Percentiles rank a stretch among this genome's conserved stretches.
Conservation (phyloP, 2,888 invertebrate species). For the Lepidocyrtinus sp. region DNA sequence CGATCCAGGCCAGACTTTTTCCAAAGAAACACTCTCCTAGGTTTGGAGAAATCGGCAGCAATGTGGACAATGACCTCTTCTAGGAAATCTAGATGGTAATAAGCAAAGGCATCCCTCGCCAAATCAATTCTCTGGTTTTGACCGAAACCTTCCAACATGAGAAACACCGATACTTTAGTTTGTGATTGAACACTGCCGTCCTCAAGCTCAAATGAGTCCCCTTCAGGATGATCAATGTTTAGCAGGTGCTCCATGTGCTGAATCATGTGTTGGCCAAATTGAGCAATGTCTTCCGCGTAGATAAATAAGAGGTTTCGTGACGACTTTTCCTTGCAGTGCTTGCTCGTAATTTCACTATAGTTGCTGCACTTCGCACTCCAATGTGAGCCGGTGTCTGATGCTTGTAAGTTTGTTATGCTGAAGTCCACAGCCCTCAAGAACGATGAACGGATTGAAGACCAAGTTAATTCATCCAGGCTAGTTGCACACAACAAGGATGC, state of each 20-base stretch:
- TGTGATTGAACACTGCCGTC: neutral
- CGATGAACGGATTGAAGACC: neutral
- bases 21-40: neutral
- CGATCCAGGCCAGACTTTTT: neutral
- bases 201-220: neutral
- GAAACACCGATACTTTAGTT: neutral
- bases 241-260: neutral
- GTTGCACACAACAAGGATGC: neutral
- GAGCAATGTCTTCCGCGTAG: neutral
- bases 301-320: neutral
- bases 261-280: neutral
- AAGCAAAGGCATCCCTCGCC: neutral
- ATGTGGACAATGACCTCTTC: neutral
- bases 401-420: neutral
- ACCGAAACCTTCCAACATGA: neutral
- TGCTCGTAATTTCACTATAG: neutral
- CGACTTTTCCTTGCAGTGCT: neutral
- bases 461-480: neutral
- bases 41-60: neutral
- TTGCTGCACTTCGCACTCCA: neutral
- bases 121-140: neutral
- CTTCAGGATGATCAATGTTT: neutral
- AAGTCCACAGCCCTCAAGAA: neutral
- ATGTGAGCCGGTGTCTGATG: neutral
- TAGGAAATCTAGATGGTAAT: neutral